Conservation (phyloP, 2,888 invertebrate species). For the Temnothorax rugatulus region DNA sequence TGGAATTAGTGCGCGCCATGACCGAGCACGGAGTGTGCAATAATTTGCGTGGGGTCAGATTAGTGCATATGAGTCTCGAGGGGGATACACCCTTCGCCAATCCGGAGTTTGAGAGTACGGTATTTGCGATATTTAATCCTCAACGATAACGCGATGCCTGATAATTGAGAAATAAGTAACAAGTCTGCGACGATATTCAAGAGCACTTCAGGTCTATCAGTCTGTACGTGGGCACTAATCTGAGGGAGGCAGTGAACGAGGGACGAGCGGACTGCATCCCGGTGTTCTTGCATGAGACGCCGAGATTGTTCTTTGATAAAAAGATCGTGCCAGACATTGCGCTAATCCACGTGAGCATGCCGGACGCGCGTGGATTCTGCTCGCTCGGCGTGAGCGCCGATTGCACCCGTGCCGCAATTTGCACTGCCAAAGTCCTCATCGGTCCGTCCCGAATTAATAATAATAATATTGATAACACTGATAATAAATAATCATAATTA, state of each 20-base stretch:
- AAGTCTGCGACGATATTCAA: slow-evolving; percentile 75
- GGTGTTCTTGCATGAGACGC: slow-evolving; percentile 89
- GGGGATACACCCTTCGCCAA: slow-evolving; percentile 87
- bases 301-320: slow-evolving; percentile 88
- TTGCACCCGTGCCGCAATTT: slow-evolving; percentile 88
- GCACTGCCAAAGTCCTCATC: slow-evolving; percentile 88
- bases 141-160: background rate
- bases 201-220: slow-evolving; percentile 88
- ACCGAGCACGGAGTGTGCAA: slow-evolving; percentile 87
- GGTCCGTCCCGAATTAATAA: slow-evolving; percentile 83
- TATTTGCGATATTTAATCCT: slow-evolving; percentile 5
- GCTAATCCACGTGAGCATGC: slow-evolving; percentile 87
- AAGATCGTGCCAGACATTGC: slow-evolving; percentile 88
- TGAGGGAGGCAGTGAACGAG: slow-evolving; percentile 87
- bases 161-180: slow-evolving; percentile 11
- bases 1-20: slow-evolving; percentile 87
- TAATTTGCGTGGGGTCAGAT: slow-evolving; percentile 87
- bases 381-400: slow-evolving; percentile 89
- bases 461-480: background rate
- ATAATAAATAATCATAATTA: background rate
- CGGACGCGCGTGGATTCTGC: slow-evolving; percentile 89
- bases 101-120: slow-evolving; percentile 87
- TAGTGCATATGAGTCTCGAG: slow-evolving; percentile 89
- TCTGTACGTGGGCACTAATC: slow-evolving; percentile 88
- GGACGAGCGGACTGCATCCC: slow-evolving; percentile 89